Evolutionary conservation across 2,113 vertebrate genomes (phyloP).

Genomic region (Chaetorhynchus papuensis): DNA sequence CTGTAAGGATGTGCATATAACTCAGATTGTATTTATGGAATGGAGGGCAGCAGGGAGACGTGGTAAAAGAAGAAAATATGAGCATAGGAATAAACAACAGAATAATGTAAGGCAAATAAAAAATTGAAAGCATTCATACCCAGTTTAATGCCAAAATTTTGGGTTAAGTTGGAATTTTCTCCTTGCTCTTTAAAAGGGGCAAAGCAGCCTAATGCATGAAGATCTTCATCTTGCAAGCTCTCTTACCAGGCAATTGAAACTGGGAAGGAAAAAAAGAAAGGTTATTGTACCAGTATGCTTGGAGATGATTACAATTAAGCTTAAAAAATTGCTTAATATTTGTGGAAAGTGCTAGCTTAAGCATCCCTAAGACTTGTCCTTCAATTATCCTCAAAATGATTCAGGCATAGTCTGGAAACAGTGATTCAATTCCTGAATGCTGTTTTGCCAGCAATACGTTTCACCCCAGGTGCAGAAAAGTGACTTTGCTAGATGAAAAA

Average conservation of each 20-base stretch:
- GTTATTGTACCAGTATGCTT: background rate
- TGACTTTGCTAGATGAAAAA: background rate
- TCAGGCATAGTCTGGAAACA: background rate
- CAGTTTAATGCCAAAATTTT: background rate
- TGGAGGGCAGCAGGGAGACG: accelerated
- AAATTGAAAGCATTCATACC: background rate
- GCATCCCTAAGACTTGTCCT: background rate
- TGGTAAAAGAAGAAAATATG: background rate
- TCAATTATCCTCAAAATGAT: background rate
- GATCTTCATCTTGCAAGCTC: background rate
- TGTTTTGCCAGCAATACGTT: background rate
- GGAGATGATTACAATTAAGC: background rate
- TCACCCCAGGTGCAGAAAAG: background rate
- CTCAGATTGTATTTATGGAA: background rate
- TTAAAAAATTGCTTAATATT: background rate
- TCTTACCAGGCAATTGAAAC: background rate
- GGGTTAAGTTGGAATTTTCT: background rate
- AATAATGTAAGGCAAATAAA: background rate
- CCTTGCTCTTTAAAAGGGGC: background rate
- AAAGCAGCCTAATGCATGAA: background rate
- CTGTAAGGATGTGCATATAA: background rate
- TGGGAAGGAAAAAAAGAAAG: background rate
- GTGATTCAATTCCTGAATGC: background rate
- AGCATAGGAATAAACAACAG: background rate
- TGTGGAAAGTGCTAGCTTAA: background rate